Base-by-base conservation (phyloP, 1,140 invertebrate species). In the Euglossa dilemma region DNA sequence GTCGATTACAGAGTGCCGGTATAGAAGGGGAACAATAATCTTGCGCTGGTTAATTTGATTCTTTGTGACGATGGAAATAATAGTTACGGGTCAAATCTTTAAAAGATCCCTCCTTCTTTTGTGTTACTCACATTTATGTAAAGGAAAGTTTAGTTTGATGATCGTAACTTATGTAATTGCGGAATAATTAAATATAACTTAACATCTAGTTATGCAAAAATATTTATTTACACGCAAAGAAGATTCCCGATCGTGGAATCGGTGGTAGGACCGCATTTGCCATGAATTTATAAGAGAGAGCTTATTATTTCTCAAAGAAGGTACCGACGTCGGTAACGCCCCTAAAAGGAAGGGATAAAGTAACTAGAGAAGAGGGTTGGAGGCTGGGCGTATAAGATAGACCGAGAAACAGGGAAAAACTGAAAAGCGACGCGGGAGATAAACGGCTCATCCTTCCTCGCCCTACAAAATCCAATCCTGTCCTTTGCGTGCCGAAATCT, bases 221-320 rank as follows among this genome's bases (percentile, higher is more conserved):
- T 50, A 18, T 18, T 45, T 50, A 16, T 69, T 50, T 16, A 18
- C n/a, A 6, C 8, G n/a, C 25, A 16, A 50, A 63, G 64, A 50
- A 76, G 14, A 52, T 59, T 36, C 36, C 36, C 45, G 86, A 63
- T 84, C 63, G 36, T 45, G 23, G 64, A 80, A 45, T 47, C 6
- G n/a, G 23, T 4, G 7, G 23, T 4, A 4, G 6, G 25, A 66
- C 36, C n/a, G 72, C 25, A 63, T 23, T 80, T 56, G 61, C 75
- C 73, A 85, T 87, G 87, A 87, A 88, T 87, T 97, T 91, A 94
- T 95, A 85, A 95, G 95, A 96, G 94, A 93, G 89, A 92, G 91
- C 89, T 93, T 92, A 92, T 92, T 93, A 94, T 93, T 91, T 90
- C 71, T 84, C 74, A 73, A 88, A 87, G 89, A 89, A 87, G 85